Evolutionary conservation across 1,140 invertebrate species (phyloP), one percentile per base, ranked within the genome.

Genomic region (Dendrolimus punctatus): DNA sequence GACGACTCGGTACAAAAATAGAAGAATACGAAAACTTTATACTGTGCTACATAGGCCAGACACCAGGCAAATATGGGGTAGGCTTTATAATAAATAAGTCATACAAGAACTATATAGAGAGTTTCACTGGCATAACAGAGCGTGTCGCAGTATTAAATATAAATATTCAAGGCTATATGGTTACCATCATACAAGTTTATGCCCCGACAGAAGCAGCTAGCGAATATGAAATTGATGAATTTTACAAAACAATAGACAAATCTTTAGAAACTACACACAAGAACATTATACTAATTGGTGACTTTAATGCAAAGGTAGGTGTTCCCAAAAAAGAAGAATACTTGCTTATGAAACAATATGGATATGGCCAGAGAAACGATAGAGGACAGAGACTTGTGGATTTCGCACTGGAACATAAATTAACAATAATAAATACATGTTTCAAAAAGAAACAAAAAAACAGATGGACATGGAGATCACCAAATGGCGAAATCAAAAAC

Each of bases 61-160:
- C 51, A 39, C 40, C 39, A 0, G 60, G 60, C 8, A 9, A 8
- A 39, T 40, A 62, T 46, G 60, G 60, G 8, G 56, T 58, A 4
- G 56, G 60, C 8, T 62, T 62, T n/a, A n/a, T 62, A 10, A 40
- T 62, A 39, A 55, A 58, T 8, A 58, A 53, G 39, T 4, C n/a
- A 4, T 49, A 4, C 38, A 60, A 61, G 23, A 41, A 55, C n/a
- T n/a, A 43, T 5, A 51, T 59, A 37, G 43, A 39, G 8, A 58
- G 23, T 39, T 51, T 51, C 49, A 37, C 7, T 2, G 49, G 40
- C 6, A 37, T 44, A 38, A 43, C 4, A 5, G 49, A 60, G 4
- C 9, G 51, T 41, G 57, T 54, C 8, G 57, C 57, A 37, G 7
- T 60, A 41, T 39, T 53, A 4, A 53, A 53, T 9, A 6, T 58